Base-by-base conservation (phyloP, 2,797 vertebrate species). In the Acomys russatus region DNA sequence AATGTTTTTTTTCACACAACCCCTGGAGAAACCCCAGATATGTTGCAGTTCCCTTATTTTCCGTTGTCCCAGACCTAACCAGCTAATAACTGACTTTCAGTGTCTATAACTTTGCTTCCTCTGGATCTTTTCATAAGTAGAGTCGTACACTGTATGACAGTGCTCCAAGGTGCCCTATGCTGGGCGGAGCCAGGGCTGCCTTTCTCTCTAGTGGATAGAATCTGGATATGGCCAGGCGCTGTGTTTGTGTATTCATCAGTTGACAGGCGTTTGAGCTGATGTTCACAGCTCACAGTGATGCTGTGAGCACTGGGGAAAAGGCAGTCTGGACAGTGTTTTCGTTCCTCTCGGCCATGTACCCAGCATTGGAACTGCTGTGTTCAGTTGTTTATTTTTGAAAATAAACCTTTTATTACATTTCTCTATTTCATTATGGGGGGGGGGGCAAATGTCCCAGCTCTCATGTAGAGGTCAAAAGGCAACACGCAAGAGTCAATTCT, bases 221-320 rank as follows among this genome's bases (percentile, higher is more conserved):
- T 30, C 66, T 23, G 3, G 3, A 28, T 70, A 28, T 23, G 68
- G 68, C 12, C n/a, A 9, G 8, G 0, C 18, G 0, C 20, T 14
- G 38, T 12, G 14, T 49, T n/a, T n/a, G 3, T 12, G 33, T 25
- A 4, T 14, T 38, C 23, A 20, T 15, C 80, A 59, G 44, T 2
- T 10, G 17, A 1, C 12, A 15, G 91, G 61, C 5, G 1, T 61
- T 15, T 49, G 49, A 1, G 33, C 3, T 63, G 51, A 7, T 25
- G 35, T 73, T 30, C 68, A n/a, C 2, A 25, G 33, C 35, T 56
- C 2, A 3, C 28, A 2, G 12, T 10, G 64, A 22, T 30, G 6
- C 83, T 73, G 3, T 71, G 30, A 33, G 73, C 28, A 8, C 78
- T 2, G 20, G 10, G 23, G 71, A n/a, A 22, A 44, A 20, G 9